Evolutionary conservation across 2,113 vertebrate species (phyloP), one percentile per base, ranked within the genome.

Genomic region (Leptodactylus fuscus): DNA sequence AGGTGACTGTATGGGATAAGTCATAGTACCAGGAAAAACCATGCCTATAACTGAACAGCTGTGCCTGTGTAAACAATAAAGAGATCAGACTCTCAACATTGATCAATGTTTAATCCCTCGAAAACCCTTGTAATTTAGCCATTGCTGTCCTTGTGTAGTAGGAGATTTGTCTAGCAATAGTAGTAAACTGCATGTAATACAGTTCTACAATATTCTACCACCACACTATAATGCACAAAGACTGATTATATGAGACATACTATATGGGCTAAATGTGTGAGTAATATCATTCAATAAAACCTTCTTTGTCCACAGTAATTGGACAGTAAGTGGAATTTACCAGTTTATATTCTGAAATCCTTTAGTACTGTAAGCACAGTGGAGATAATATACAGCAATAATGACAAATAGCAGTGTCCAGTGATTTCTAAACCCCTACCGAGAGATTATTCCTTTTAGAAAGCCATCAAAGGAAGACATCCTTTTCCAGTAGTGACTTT

Each of bases 361-460:
- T n/a, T 82, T 82, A n/a, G 67, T 48, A 71, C 65, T 53, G 81
- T 48, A 69, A n/a, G 51, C 44, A 3, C 18, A 46, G 49, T 71
- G 62, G 29, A 13, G 29, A 51, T 32, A 82, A 70, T 71, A 36
- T 53, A 38, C 44, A n/a, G 20, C 62, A n/a, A 82, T 82, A 82
- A 82, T 71, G 81, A 82, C 34, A 71, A 71, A 82, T 82, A 69
- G 46, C 65, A 53, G 65, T 82, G 65, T 82, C 65, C 81, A 82
- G 24, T 82, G 44, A 27, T 82, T 82, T 82, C 49, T 27, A 76
- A 27, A 29, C 82, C 82, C 71, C 82, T 34, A 53, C 82, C 76
- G 82, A 49, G 82, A 62, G 82, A 84, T 84, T 84, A 84, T 84
- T 70, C 51, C 34, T 84, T 75, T 84, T 84, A 74, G 36, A 44